Conservation (phyloP, 2,888 invertebrate genomes). For the Hyppa rectilinea region DNA sequence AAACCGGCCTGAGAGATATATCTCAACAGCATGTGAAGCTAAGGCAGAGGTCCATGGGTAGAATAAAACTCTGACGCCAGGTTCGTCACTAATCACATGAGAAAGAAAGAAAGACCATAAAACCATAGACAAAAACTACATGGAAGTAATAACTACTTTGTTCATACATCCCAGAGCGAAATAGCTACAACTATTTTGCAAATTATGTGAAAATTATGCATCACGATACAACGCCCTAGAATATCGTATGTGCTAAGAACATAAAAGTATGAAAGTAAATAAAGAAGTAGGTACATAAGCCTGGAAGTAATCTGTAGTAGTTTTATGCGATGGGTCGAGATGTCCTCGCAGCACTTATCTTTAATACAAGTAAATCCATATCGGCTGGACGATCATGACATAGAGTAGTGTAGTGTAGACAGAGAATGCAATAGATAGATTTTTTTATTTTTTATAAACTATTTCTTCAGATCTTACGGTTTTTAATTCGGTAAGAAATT, state of each 20-base stretch:
- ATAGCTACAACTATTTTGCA: not conserved
- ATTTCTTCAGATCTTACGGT: not conserved
- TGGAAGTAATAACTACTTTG: not conserved
- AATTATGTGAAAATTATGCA: no score
- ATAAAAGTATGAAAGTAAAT: slow-evolving; percentile 59
- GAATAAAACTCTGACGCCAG: no score
- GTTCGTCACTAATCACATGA: no score
- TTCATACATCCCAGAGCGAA: not conserved
- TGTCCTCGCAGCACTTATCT: slow-evolving; percentile 75
- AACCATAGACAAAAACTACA: not conserved
- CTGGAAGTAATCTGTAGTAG: slow-evolving; percentile 71
- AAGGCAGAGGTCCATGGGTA: no score
- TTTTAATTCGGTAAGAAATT: not conserved
- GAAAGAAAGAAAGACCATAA: no score
- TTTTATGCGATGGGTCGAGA: slow-evolving; percentile 72
- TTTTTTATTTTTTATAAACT: not conserved
- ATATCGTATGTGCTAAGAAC: slow-evolving; percentile 14
- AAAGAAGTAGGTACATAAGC: slow-evolving; percentile 64
- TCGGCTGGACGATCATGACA: slow-evolving; percentile 68
- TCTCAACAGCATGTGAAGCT: no score
- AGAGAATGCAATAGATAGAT: slow-evolving; percentile 24
- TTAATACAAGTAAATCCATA: slow-evolving; percentile 74
- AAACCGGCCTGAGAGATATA: no score
- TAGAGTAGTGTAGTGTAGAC: slow-evolving; percentile 59
- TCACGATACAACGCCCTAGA: not conserved